Percentiles rank a stretch among this genome's conserved stretches.
These are phyloP conservation scores for Amblyjoppa proteus DNA, from an alignment of 2,888 invertebrate species.

Conservation along the genomic window DNA sequence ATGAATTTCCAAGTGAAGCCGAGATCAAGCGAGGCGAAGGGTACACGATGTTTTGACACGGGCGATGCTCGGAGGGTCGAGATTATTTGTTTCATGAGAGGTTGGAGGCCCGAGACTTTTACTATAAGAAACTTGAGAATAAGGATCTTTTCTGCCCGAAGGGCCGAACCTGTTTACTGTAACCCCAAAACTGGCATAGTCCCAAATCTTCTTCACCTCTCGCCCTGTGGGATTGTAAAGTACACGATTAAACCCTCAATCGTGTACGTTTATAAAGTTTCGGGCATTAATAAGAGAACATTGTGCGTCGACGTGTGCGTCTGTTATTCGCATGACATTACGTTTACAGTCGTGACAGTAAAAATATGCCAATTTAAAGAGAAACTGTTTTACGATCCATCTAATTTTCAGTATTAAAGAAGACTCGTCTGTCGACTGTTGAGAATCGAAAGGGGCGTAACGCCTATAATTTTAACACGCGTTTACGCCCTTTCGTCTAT, in stretches of 20 bases:
- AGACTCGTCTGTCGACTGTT: neutral
- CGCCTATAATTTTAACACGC: too few species aligned
- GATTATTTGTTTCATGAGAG: constrained; percentile 51
- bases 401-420: neutral
- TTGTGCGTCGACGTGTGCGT: too few species aligned
- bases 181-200: constrained; percentile 14
- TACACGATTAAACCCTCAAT: constrained; percentile 27
- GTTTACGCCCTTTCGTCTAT: too few species aligned
- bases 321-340: neutral
- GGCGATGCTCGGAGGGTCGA: neutral
- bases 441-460: too few species aligned
- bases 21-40: neutral
- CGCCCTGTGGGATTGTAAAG: constrained; percentile 28
- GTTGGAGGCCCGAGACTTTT: constrained; percentile 57
- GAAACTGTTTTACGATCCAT: neutral
- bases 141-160: constrained; percentile 43
- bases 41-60: constrained; percentile 1
- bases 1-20: constrained; percentile 9
- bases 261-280: constrained; percentile 44
- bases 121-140: constrained; percentile 34
- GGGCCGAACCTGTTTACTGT: constrained; percentile 20
- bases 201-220: constrained; percentile 21
- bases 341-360: neutral
- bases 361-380: neutral
- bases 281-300: neutral